Evolutionary conservation across 2,797 vertebrate genomes (phyloP).

Genomic region (Pipistrellus pipistrellus): DNA sequence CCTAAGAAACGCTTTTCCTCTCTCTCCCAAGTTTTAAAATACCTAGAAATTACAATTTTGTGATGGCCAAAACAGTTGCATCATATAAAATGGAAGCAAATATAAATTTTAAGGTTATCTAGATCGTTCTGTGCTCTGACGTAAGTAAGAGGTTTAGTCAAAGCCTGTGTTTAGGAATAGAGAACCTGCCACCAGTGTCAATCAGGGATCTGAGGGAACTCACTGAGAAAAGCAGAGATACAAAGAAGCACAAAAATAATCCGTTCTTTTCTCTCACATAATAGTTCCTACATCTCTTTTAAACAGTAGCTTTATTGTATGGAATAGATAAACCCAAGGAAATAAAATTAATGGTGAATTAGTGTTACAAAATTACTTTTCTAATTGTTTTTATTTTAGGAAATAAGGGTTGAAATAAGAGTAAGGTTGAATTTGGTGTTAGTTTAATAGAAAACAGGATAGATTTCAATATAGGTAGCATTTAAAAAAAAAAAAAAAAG

Average conservation of each 20-base stretch:
- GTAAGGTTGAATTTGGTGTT: not conserved
- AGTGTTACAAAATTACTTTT: not conserved
- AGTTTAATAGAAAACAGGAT: slow-evolving; percentile 50
- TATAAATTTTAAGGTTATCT: slow-evolving; percentile 35
- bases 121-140: not conserved
- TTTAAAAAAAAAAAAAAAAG: not conserved
- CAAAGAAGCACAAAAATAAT: not conserved
- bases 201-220: not conserved
- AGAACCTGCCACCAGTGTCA: not conserved
- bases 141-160: not conserved
- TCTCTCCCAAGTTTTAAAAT: slow-evolving; percentile 33
- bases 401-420: slow-evolving; percentile 47
- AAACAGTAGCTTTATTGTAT: not conserved
- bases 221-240: slow-evolving; percentile 22
- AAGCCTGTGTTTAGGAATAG: slow-evolving; percentile 11
- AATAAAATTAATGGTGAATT: slow-evolving; percentile 44
- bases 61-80: not conserved
- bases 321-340: slow-evolving; percentile 22
- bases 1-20: slow-evolving; percentile 19
- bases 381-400: not conserved
- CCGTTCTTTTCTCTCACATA: not conserved
- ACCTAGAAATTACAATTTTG: slow-evolving; percentile 50
- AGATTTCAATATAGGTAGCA: not conserved
- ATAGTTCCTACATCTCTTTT: not conserved
- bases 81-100: slow-evolving; percentile 21